Conservation (phyloP, 2,113 vertebrate genomes). For the Mesitornis unicolor region DNA sequence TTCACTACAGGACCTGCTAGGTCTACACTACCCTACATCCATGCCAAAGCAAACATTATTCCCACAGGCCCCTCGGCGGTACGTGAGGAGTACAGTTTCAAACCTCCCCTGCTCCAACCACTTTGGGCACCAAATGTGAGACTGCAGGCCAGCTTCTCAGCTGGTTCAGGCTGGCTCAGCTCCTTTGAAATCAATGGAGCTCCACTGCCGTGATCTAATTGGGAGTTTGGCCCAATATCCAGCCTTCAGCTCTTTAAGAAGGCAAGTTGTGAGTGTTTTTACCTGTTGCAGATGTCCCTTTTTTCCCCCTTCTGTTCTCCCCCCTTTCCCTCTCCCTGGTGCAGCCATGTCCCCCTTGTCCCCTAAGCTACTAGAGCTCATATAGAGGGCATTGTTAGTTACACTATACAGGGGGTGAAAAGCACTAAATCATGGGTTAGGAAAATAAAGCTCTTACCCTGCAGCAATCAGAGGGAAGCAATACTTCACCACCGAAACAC, state of each 20-base stretch:
- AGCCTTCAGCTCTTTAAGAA: background rate
- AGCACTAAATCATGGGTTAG: conserved; percentile 42
- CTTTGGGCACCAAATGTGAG: background rate
- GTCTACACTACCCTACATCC: background rate
- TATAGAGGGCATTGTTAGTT: conserved; percentile 29
- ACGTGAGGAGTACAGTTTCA: conserved; percentile 48
- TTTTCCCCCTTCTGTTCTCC: background rate
- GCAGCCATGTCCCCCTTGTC: background rate
- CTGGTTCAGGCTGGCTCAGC: background rate
- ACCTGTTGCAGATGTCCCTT: background rate
- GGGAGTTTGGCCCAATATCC: background rate
- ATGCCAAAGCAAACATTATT: conserved; percentile 55
- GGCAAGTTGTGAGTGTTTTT: background rate
- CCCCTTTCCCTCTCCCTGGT: background rate
- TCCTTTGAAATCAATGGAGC: background rate
- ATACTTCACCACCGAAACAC: background rate
- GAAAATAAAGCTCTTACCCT: conserved; percentile 48
- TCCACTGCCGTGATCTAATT: background rate
- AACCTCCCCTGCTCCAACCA: background rate
- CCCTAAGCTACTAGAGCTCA: background rate
- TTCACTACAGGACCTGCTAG: conserved; percentile 32
- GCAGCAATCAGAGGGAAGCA: conserved; percentile 19
- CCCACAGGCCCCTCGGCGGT: background rate
- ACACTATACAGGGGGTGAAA: conserved; percentile 14
- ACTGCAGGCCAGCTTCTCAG: background rate